Evolutionary conservation across 1,140 invertebrate species (phyloP), one percentile per base, ranked within the genome.

Genomic region (Drosophila pachea): DNA sequence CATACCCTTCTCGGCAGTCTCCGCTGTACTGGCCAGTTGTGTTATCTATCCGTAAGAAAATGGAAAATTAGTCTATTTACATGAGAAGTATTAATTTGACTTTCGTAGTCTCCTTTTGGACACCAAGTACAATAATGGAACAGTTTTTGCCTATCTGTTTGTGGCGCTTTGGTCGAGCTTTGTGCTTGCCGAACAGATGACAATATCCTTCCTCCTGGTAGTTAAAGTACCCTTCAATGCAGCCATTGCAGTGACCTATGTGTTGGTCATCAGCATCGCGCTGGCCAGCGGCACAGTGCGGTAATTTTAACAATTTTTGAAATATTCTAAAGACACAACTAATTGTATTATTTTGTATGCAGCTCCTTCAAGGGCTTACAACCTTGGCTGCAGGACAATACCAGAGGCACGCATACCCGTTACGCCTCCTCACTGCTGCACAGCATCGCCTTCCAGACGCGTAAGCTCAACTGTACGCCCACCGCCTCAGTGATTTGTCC

Each of bases 131-230:
- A 86, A 78, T 2, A 86, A 83, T 61, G 81, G 82, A 40, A 78
- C 71, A 0, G 58, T 84, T 2, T 89, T 89, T 36, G 74, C 76
- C 1, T 92, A 92, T 77, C 93, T 94, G 65, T 90, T 91, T 5
- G 88, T 94, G n/a, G 92, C 93, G 0, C 89, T 97, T 0, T 95
- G 94, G 94, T 93, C 94, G 0, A 94, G 94, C 78, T 96, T 94
- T 86, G 91, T 96, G 0, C 94, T 96, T 60, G 93, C 95, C 0
- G 96, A 98, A 81, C 96, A 97, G 82, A 92, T 96, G 66, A 94
- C 95, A 0, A 93, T 97, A 32, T 93, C 94, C 0, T 91, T 96
- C 32, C 91, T 97, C 73, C 94, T 97, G 92, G 91, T 96, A 6
- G 91, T 97, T 0, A 95, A 95, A 78, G 93, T 93, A 71, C 92